phyloP scores from a whole-genome alignment of 2,888 invertebrate genomes.

The Sesia bembeciformis region DNA sequence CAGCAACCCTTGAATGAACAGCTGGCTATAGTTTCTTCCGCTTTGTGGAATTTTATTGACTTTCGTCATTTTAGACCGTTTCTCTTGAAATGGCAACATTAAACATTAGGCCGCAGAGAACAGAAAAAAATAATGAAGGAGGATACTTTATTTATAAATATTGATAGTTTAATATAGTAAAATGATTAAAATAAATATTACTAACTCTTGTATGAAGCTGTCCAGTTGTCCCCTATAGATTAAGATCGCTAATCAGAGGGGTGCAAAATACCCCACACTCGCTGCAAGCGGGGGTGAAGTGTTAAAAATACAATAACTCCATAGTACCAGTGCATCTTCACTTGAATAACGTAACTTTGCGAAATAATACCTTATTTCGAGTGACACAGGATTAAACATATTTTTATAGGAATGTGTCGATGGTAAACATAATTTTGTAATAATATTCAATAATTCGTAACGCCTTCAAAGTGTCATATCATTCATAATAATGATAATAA shows the following conservation, averaged over 20 bases:
- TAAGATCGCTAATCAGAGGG: conserved; percentile 69
- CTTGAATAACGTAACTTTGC: conserved; percentile 7
- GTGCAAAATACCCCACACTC: conserved; percentile 57
- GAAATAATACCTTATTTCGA: conserved; percentile 9
- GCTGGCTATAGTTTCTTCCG: too few species aligned
- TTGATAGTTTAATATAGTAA: too few species aligned
- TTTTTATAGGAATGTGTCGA: background rate
- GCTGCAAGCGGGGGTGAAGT: conserved; percentile 48
- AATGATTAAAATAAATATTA: too few species aligned
- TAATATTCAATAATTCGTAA: conserved; percentile 55
- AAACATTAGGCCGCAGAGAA: too few species aligned
- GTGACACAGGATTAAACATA: conserved; percentile 4
- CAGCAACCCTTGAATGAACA: too few species aligned
- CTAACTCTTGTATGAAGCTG: conserved; percentile 20
- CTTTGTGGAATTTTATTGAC: too few species aligned
- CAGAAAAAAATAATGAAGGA: too few species aligned
- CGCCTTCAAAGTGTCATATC: conserved; percentile 73
- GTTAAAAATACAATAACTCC: conserved; percentile 70
- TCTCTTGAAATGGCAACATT: too few species aligned
- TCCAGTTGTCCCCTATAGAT: conserved; percentile 58
- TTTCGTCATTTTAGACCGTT: too few species aligned
- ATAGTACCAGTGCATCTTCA: conserved; percentile 27
- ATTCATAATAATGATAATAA: conserved; percentile 58
- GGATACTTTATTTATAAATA: too few species aligned
- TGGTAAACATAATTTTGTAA: conserved; percentile 6